phyloP scores from a whole-genome alignment of 2,113 vertebrate species.

The Vidua macroura region DNA sequence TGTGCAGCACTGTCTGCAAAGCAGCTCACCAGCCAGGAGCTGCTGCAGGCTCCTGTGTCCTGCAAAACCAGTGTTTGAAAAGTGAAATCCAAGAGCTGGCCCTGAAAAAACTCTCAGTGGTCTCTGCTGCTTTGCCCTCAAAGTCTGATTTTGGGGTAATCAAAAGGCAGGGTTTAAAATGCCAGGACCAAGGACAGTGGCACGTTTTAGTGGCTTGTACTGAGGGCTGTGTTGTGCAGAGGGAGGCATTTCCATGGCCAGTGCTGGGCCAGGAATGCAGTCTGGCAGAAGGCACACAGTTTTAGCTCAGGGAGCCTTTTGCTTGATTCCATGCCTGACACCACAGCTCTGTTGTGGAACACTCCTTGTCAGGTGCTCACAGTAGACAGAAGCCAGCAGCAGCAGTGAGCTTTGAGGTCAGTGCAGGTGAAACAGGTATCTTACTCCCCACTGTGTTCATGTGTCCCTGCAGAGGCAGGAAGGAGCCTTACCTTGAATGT shows the following conservation, averaged over 20 bases:
- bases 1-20: background rate
- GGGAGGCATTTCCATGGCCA: background rate
- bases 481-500: background rate
- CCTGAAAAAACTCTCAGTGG: background rate
- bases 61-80: background rate
- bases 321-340: background rate
- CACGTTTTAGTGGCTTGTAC: background rate
- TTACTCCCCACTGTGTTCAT: background rate
- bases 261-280: background rate
- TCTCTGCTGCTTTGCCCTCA: background rate
- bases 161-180: background rate
- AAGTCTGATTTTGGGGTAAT: background rate
- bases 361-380: accelerated
- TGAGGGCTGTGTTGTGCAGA: background rate
- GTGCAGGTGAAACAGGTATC: background rate
- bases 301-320: background rate
- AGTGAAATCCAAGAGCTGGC: background rate
- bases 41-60: background rate
- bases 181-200: accelerated
- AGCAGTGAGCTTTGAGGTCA: background rate
- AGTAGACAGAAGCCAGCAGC: background rate
- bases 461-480: background rate
- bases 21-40: background rate
- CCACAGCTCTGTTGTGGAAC: background rate
- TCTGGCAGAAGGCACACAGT: background rate